phyloP scores from a whole-genome alignment of 2,113 vertebrate species.

The Elaphurus davidianus region DNA sequence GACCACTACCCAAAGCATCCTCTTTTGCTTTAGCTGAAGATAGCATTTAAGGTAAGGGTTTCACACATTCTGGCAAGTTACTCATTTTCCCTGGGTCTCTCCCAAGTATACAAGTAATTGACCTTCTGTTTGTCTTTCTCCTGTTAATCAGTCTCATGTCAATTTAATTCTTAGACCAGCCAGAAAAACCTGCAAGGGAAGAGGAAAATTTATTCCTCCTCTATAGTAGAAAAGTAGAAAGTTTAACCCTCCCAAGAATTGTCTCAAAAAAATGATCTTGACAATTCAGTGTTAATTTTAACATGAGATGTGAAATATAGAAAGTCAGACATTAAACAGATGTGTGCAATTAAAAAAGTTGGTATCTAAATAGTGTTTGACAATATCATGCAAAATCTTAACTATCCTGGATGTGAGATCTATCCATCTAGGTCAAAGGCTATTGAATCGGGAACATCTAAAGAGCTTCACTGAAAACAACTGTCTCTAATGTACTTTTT shows the following conservation, averaged over 20 bases:
- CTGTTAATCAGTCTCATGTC: not conserved
- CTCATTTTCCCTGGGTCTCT: not conserved
- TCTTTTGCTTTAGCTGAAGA: not conserved
- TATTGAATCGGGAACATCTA: not conserved
- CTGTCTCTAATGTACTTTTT: not conserved
- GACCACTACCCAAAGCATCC: not conserved
- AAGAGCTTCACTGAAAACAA: not conserved
- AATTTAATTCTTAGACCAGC: not conserved
- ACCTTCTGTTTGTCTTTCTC: not conserved
- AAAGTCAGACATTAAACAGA: not conserved
- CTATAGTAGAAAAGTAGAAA: not conserved
- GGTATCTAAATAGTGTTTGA: not conserved
- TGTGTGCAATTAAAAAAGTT: not conserved
- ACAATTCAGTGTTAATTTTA: not conserved
- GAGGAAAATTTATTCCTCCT: not conserved
- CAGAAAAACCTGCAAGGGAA: no score
- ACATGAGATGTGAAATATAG: not conserved
- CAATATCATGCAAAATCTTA: not conserved
- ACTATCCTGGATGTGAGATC: not conserved
- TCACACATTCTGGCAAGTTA: not conserved
- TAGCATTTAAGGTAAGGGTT: not conserved
- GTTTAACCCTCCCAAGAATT: not conserved
- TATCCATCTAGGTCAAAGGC: not conserved
- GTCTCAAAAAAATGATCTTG: not conserved
- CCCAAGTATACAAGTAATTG: not conserved